These are phyloP conservation scores for Calyptommatus sinebrachiatus DNA, from an alignment of 2,113 vertebrate species.

Conservation along the genomic window DNA sequence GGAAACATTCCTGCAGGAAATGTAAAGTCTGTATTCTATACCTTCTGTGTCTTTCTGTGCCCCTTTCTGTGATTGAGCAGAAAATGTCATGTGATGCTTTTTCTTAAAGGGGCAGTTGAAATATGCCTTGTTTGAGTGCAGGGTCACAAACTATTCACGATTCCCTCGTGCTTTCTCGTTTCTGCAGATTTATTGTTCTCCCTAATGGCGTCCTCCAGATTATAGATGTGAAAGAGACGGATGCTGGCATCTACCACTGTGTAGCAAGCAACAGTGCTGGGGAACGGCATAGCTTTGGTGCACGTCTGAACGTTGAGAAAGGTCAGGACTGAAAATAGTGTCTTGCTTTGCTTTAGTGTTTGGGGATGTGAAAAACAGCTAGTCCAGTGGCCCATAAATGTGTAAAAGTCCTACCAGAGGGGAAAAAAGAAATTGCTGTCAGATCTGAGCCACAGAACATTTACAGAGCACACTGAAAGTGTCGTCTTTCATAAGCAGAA, in stretches of 20 bases:
- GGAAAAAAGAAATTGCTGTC: neutral
- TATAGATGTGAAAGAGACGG: constrained; percentile 79
- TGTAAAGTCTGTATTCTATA: too few species aligned
- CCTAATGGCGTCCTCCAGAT: constrained; percentile 95
- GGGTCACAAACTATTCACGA: neutral
- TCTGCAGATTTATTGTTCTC: constrained; percentile 85
- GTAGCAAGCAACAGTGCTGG: constrained; percentile 80
- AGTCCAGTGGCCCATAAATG: neutral
- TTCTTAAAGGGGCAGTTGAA: too few species aligned
- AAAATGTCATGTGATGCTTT: too few species aligned
- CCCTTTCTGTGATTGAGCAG: too few species aligned
- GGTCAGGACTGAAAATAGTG: constrained; percentile 66
- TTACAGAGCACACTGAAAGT: too few species aligned
- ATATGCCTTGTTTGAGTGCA: too few species aligned
- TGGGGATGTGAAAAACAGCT: neutral
- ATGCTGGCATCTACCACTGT: constrained; percentile 86
- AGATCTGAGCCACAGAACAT: neutral
- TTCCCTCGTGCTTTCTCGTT: constrained; percentile 4
- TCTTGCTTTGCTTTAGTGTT: rapidly evolving
- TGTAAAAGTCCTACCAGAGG: too few species aligned
- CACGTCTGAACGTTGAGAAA: constrained; percentile 79
- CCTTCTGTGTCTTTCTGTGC: too few species aligned
- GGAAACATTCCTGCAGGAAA: too few species aligned
- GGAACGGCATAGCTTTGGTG: constrained; percentile 81
- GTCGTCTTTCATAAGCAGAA: too few species aligned